Evolutionary conservation across 2,888 invertebrate genomes (phyloP), one percentile per base, ranked within the genome.

Genomic region (Erpobdella octoculata): DNA sequence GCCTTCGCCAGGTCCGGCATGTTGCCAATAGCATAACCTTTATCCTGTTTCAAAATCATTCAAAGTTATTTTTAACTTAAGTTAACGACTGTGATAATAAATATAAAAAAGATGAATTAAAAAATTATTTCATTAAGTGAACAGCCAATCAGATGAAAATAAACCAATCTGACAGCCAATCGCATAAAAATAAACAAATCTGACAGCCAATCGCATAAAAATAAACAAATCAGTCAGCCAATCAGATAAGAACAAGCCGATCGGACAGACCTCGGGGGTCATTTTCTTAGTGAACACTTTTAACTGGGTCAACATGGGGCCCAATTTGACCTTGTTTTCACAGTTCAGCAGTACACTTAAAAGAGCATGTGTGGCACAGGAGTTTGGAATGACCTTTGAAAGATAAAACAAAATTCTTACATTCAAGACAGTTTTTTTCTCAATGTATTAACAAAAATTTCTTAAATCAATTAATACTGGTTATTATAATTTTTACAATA

Each of bases 291-390:
- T 93, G 81, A 94, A 92, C 65, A 89, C 88, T 85, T 94, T 95
- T 68, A 97, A 85, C 70, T 93, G 87, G 73, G 89, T 89, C 18
- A 97, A 84, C 9, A 93, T 93, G 76, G 91, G 90, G 0, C 96
- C 96, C 74, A 96, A 86, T 82, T 92, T 90, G 65, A 95, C 88
- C 64, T 80, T 79, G 35, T 74, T 73, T n/a, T 91, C 89, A 83
- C 93, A 94, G 83, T 97, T 97, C 59, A 97, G 85, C 69, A 97
- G 85, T 72, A 97, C 92, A 1, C 95, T 95, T 0, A 97, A 87
- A 66, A 97, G 84, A 0, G 96, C 94, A 85, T 97, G 96, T 1
- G 96, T 96, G 0, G 96, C 96, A 85, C 96, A 97, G 80, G 95
- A 95, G 80, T 97, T 96, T 0, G 95, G 95, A 12, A 93, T 92